Percentiles rank a stretch among this genome's conserved stretches.
These are phyloP conservation scores for Drosophila kepulauana DNA, from an alignment of 1,140 invertebrate species.

Conservation along the genomic window DNA sequence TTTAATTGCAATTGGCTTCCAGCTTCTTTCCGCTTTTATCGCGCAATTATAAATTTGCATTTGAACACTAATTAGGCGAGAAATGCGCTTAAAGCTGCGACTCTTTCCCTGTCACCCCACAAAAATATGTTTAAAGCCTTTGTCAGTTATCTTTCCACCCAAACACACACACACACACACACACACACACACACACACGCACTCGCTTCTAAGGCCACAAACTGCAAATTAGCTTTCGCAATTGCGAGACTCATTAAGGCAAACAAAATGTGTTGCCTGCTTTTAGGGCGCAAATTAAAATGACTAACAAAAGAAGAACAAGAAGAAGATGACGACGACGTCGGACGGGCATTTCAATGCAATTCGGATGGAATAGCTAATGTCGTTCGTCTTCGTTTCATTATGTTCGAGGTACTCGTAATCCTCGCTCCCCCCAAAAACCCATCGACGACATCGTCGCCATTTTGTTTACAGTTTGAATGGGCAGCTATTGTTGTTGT, in stretches of 20 bases:
- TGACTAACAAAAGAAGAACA: constrained; percentile 45
- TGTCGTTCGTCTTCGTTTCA: constrained; percentile 76
- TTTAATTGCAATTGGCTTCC: neutral
- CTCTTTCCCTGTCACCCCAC: too few species aligned
- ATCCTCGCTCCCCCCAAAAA: constrained; percentile 25
- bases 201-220: neutral
- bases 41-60: neutral
- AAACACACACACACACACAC: neutral
- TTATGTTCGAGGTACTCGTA: constrained; percentile 53
- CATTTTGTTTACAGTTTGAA: constrained; percentile 50
- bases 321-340: too few species aligned
- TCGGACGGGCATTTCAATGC: too few species aligned
- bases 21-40: neutral
- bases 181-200: neutral
- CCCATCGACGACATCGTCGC: neutral
- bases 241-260: constrained; percentile 61
- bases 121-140: neutral
- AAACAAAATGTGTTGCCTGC: constrained; percentile 60
- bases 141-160: neutral
- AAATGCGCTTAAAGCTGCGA: neutral
- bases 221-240: constrained; percentile 40
- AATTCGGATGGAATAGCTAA: constrained; percentile 4
- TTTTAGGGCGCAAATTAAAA: constrained; percentile 60
- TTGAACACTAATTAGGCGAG: neutral
- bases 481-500: constrained; percentile 32